These are phyloP conservation scores for Prosapia bicincta DNA, from an alignment of 2,888 invertebrate species.

Conservation along the genomic window DNA sequence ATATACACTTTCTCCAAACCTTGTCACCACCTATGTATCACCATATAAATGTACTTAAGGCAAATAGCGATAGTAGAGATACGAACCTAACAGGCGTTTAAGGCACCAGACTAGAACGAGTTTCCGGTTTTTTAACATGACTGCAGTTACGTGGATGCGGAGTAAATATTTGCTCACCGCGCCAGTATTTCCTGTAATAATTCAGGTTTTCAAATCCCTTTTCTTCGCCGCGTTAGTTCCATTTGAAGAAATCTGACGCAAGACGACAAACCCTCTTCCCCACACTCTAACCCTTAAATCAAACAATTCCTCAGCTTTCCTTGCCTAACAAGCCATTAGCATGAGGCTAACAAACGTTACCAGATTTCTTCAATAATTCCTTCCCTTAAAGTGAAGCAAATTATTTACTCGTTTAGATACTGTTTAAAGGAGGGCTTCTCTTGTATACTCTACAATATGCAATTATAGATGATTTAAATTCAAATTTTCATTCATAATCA, in stretches of 20 bases:
- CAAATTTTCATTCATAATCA: too few relatives aligned
- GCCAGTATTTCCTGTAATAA: background rate
- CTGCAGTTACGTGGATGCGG: background rate
- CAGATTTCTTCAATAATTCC: background rate
- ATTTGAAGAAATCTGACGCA: background rate
- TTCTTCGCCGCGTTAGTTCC: background rate
- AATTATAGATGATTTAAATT: too few relatives aligned
- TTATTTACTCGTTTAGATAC: background rate
- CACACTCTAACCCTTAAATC: background rate
- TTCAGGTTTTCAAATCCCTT: background rate
- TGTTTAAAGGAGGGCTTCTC: too few relatives aligned
- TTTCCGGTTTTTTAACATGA: too few relatives aligned
- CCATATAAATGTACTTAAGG: too few relatives aligned
- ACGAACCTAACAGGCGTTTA: too few relatives aligned
- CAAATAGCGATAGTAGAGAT: too few relatives aligned
- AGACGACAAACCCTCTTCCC: background rate
- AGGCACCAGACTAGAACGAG: too few relatives aligned
- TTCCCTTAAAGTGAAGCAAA: background rate
- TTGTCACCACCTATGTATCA: too few relatives aligned
- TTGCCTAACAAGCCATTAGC: background rate
- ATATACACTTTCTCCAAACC: too few relatives aligned
- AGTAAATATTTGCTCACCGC: background rate
- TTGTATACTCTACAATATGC: too few relatives aligned
- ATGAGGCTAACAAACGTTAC: background rate
- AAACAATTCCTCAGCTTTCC: background rate